Evolutionary conservation across 1,140 invertebrate genomes (phyloP), one percentile per base, ranked within the genome.

Genomic region (Heliconius nattereri): DNA sequence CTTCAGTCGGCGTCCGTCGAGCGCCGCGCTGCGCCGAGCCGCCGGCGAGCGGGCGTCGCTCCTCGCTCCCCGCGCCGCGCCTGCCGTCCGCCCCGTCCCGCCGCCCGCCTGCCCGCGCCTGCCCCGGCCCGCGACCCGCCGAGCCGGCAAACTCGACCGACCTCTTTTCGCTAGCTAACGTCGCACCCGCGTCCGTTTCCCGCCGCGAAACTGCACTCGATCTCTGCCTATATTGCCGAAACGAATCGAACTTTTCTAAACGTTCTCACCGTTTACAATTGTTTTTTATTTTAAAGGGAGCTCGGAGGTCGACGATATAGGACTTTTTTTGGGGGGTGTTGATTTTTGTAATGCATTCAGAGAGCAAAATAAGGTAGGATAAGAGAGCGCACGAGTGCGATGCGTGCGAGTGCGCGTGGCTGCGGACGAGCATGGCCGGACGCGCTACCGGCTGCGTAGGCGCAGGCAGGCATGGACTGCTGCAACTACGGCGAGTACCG

Each of bases 71-170:
- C 85, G 70, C 78, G 11, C 37, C 87, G 83, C 87, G 85, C 85
- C 87, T 88, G 85, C 87, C 80, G 86, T 86, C 84, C 85, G 70
- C 78, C 78, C 45, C 45, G 11, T 78, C 85, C 87, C 89, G 85
- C 87, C 80, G 86, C 87, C 84, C 85, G 70, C 78, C 78, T 78
- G 76, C 78, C 75, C 85, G 80, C 86, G 82, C 49, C 78, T 85
- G 57, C 78, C 80, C 78, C 79, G 79, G 77, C 86, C 81, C 86
- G 81, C 85, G 83, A 87, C 91, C 90, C 90, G 92, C 89, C 91
- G 90, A 87, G 92, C 92, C 91, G 92, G 91, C 92, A 93, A 93
- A 94, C 91, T 92, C 92, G 91, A 92, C 89, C 92, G 91, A 91
- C 91, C 92, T 91, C 91, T 90, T 93, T 91, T 89, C 90, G 91